phyloP scores from a whole-genome alignment of 2,888 invertebrate genomes.

The Helleia helle region DNA sequence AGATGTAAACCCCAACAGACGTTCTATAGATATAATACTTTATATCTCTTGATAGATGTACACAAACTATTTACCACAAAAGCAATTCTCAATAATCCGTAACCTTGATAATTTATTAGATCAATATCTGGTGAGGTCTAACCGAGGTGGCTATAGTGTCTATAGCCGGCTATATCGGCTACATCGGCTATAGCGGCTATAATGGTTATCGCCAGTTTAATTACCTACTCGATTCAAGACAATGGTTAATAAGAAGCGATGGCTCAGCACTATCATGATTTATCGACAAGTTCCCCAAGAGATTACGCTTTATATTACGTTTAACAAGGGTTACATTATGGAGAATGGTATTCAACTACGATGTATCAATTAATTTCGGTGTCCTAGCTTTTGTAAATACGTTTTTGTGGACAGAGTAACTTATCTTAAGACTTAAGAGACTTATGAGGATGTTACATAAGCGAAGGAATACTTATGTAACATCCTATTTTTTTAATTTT shows the following conservation, averaged over 20 bases:
- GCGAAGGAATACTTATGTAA: too few relatives aligned
- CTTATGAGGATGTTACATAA: too few relatives aligned
- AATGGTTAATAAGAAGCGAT: constrained; percentile 69
- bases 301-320: background rate
- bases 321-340: background rate
- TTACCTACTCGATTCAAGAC: constrained; percentile 59
- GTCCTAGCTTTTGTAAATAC: too few relatives aligned
- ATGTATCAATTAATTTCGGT: too few relatives aligned
- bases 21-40: background rate
- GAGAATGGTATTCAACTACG: too few relatives aligned
- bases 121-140: constrained; percentile 60
- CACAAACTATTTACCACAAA: constrained; percentile 28
- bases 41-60: background rate
- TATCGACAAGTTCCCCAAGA: constrained; percentile 37
- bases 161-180: constrained; percentile 66
- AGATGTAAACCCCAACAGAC: background rate
- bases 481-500: too few relatives aligned
- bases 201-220: constrained; percentile 66
- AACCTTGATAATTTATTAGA: constrained; percentile 59
- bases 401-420: too few relatives aligned
- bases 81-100: constrained; percentile 49
- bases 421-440: too few relatives aligned
- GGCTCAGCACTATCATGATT: constrained; percentile 59
- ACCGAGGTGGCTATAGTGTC: constrained; percentile 50
- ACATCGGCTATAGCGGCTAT: constrained; percentile 30